Percentiles rank a stretch among this genome's conserved stretches.
Conservation (phyloP, 2,888 invertebrate species). For the Bombylius major region DNA sequence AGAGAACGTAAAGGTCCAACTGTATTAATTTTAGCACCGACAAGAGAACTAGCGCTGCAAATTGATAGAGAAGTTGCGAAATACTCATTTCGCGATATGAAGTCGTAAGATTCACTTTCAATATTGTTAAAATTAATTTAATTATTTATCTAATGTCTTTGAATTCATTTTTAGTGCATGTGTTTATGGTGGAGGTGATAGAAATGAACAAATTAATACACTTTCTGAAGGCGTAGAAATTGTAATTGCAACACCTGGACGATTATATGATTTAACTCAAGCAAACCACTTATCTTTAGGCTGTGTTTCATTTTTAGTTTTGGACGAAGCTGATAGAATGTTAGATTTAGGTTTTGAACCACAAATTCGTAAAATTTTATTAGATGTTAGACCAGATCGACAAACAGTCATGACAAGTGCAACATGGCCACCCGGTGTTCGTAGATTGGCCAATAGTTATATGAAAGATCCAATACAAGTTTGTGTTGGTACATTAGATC, state of each 20-base stretch:
- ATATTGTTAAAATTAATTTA: neutral
- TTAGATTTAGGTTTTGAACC: constrained; percentile 80
- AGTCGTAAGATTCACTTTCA: constrained; percentile 44
- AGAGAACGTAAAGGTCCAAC: constrained; percentile 67
- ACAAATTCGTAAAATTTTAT: constrained; percentile 70
- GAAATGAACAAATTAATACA: constrained; percentile 62
- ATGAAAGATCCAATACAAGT: constrained; percentile 85
- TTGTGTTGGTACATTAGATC: constrained; percentile 74
- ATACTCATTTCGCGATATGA: constrained; percentile 77
- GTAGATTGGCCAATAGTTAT: constrained; percentile 72
- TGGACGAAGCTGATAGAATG: constrained; percentile 90
- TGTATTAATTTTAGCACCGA: constrained; percentile 81
- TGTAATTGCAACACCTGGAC: constrained; percentile 88
- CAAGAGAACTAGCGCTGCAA: constrained; percentile 83
- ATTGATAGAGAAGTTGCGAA: constrained; percentile 85
- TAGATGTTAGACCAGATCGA: constrained; percentile 72
- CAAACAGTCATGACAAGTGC: constrained; percentile 97
- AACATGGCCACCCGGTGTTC: constrained; percentile 86
- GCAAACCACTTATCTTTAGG: constrained; percentile 58
- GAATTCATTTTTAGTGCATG: constrained; percentile 49
- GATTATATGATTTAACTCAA: constrained; percentile 79
- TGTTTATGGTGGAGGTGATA: constrained; percentile 80
- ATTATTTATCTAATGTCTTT: neutral
- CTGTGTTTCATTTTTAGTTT: constrained; percentile 72
- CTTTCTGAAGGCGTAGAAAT: constrained; percentile 79